Evolutionary conservation across 1,140 invertebrate species (phyloP), one percentile per base, ranked within the genome.

Genomic region (Drosophila pallidifrons): DNA sequence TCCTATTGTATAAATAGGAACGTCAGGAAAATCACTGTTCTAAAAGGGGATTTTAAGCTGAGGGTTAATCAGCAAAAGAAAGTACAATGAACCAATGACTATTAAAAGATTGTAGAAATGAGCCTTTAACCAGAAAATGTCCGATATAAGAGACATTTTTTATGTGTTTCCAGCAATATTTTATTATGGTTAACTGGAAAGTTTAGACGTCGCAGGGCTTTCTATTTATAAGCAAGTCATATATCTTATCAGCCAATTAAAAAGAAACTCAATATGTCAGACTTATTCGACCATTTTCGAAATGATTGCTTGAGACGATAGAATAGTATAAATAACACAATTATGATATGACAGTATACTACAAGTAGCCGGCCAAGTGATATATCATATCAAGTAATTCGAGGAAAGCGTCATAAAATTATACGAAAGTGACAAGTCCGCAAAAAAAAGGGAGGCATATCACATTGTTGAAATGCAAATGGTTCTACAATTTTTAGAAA

Each of bases 41-140:
- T 28, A 11, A 16, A 15, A 10, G 6, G 41, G 16, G 16, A 8
- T 67, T 67, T 13, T 16, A 11, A n/a, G 2, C 3, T 10, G 8
- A 11, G 45, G n/a, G 10, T 15, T 10, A 3, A 61, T 8, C 10
- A 25, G 46, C 4, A 13, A 6, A 57, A 16, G 32, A 25, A 10
- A 41, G 54, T 45, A 13, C 70, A 65, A 10, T 58, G 63, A 43
- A 66, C 45, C 13, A 49, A n/a, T 68, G 70, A 73, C 46, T 68
- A 73, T 68, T 15, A 59, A 58, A 58, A 10, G 1, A 16, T 30
- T 64, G 38, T 20, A 8, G 20, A 10, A 32, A 52, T 52, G 35
- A 52, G 32, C 28, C 11, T 60, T 15, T 60, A 15, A 32, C 25
- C 32, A 32, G 10, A 35, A 13, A 30, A 52, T 7, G 5, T 13